A percentile compares a stretch with the other conserved stretches of the same genome.
Conservation (phyloP, 2,797 vertebrate genomes). For the Gymnocypris eckloni region DNA sequence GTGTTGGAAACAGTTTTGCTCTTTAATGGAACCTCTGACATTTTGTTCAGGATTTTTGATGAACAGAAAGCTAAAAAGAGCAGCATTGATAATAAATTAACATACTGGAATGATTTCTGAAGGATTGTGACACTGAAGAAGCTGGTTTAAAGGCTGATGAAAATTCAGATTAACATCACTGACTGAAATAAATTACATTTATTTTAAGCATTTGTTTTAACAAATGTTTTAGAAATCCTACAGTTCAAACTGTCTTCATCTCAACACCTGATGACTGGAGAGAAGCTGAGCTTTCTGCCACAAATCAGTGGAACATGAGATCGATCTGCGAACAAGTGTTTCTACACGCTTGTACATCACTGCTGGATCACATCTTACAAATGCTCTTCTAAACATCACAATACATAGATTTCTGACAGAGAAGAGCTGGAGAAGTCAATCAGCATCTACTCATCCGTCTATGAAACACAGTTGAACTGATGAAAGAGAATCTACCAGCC, state of each 20-base stretch:
- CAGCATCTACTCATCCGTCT: not conserved
- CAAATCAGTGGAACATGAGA: not conserved
- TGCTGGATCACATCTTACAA: not conserved
- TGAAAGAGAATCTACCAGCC: no score
- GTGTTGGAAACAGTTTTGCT: no score
- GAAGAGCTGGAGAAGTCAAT: not conserved
- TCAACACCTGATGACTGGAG: not conserved
- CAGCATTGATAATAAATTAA: no score
- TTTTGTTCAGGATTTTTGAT: no score
- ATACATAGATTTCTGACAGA: not conserved
- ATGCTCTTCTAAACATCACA: not conserved
- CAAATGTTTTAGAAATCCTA: not conserved
- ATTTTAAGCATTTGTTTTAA: not conserved
- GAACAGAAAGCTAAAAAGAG: no score
- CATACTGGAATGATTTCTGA: no score
- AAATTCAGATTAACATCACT: no score
- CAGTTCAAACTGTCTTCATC: not conserved
- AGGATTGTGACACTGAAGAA: no score
- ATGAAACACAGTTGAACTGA: not conserved
- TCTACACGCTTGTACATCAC: not conserved
- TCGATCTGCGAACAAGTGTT: not conserved
- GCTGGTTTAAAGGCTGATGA: no score
- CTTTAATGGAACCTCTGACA: no score
- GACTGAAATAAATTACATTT: no score
- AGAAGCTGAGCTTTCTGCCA: not conserved